Percentiles rank a stretch among this genome's conserved stretches.
phyloP scores from a whole-genome alignment of 1,140 invertebrate genomes.

The Drosophila seguyi region DNA sequence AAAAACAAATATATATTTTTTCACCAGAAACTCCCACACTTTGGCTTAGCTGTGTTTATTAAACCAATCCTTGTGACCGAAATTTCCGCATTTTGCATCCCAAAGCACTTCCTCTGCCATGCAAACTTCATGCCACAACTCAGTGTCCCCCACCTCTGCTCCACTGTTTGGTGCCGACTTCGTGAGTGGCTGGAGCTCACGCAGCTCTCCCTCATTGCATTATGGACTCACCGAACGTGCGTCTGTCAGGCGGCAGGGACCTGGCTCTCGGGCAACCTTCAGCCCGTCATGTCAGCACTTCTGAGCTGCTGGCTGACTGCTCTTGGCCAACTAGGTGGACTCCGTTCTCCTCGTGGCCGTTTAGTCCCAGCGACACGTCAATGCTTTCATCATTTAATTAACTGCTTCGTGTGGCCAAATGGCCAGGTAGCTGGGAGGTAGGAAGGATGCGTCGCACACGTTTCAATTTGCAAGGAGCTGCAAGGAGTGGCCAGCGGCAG shows the following conservation, averaged over 20 bases:
- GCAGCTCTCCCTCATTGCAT: slow-evolving; percentile 30
- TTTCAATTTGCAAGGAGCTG: slow-evolving; percentile 51
- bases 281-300: slow-evolving; percentile 25
- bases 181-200: neutral
- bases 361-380: slow-evolving; percentile 69
- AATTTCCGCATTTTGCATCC: neutral
- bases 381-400: slow-evolving; percentile 83
- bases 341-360: slow-evolving; percentile 9
- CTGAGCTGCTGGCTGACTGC: slow-evolving; percentile 13
- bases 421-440: slow-evolving; percentile 21
- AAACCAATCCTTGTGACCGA: neutral
- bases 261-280: slow-evolving; percentile 4
- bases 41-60: neutral
- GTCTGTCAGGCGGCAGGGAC: slow-evolving; percentile 30
- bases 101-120: neutral
- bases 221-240: slow-evolving; percentile 43
- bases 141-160: no score
- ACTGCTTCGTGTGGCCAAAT: slow-evolving; percentile 65
- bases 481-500: neutral
- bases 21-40: neutral
- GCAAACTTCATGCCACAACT: neutral
- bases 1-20: neutral
- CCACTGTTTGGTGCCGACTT: neutral
- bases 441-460: slow-evolving; percentile 29
- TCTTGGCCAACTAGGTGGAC: slow-evolving; percentile 15